phyloP scores from a whole-genome alignment of 2,888 invertebrate genomes.

The Dryomyza anilis region DNA sequence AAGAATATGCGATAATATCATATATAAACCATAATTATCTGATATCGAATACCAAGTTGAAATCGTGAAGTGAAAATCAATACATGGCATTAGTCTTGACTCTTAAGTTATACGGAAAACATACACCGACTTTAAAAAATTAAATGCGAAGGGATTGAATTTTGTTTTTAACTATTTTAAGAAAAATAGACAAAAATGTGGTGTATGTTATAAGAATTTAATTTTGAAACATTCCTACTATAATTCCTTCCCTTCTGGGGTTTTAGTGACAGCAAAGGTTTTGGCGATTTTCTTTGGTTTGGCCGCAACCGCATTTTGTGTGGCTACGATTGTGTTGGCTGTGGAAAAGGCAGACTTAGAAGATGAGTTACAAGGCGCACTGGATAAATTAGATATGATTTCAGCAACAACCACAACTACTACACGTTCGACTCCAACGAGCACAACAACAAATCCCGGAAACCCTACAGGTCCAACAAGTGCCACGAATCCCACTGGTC shows the following conservation, averaged over 20 bases:
- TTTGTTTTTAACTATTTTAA: too few relatives aligned
- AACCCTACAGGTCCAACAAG: background rate
- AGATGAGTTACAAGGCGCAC: slow-evolving; percentile 50
- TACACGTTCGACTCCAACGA: slow-evolving; percentile 15
- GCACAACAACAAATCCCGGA: slow-evolving; percentile 4
- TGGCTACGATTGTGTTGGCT: slow-evolving; percentile 65
- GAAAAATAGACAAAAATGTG: too few relatives aligned
- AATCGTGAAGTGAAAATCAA: background rate
- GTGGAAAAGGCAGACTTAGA: slow-evolving; percentile 57
- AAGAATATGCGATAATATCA: too few relatives aligned
- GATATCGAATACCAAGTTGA: background rate
- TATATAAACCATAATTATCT: background rate
- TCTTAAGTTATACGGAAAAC: background rate
- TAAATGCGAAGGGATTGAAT: too few relatives aligned
- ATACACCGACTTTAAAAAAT: background rate
- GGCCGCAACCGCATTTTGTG: slow-evolving; percentile 58
- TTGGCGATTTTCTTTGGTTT: slow-evolving; percentile 52
- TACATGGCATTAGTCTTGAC: background rate
- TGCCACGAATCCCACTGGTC: background rate
- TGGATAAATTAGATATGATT: slow-evolving; percentile 45
- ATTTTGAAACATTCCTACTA: background rate
- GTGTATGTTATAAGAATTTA: too few relatives aligned
- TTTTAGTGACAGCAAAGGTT: slow-evolving; percentile 47
- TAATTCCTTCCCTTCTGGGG: too few relatives aligned
- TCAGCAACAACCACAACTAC: slow-evolving; percentile 24